phyloP scores from a whole-genome alignment of 1,140 invertebrate species.

The Pectinophora gossypiella region DNA sequence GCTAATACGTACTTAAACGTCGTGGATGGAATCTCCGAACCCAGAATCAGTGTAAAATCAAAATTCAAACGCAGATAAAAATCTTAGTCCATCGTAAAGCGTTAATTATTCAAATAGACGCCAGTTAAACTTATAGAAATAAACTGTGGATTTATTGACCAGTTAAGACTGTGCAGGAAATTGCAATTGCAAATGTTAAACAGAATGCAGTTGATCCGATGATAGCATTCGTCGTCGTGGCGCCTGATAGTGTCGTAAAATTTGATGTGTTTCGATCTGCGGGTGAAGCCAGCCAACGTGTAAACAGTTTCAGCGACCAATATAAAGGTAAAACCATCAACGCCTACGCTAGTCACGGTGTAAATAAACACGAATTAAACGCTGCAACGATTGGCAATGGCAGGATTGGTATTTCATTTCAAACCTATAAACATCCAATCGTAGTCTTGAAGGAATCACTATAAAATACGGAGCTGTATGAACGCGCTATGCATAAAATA shows the following conservation, averaged over 20 bases:
- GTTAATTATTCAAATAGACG: not conserved
- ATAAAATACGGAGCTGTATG: no score
- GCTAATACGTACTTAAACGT: no score
- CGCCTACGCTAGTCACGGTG: constrained; percentile 11
- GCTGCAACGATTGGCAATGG: no score
- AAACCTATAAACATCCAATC: no score
- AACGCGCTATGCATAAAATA: no score
- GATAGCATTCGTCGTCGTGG: constrained; percentile 36
- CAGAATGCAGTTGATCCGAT: constrained; percentile 47
- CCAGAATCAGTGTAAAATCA: no score
- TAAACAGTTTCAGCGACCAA: constrained; percentile 9
- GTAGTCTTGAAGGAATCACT: no score
- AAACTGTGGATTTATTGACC: constrained; percentile 5
- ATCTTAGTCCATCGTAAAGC: no score
- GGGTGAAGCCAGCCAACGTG: constrained; percentile 12
- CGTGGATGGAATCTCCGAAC: no score
- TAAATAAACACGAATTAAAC: not conserved
- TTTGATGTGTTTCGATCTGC: constrained; percentile 49
- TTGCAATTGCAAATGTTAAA: constrained; percentile 45
- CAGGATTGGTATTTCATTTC: no score
- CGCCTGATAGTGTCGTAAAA: constrained; percentile 52
- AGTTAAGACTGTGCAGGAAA: constrained; percentile 39
- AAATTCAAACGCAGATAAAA: no score
- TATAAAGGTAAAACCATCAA: constrained; percentile 15
- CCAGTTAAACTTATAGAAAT: not conserved